A percentile compares a stretch with the other conserved stretches of the same genome.
Conservation (phyloP, 2,797 vertebrate species). For the Coreius guichenoti region DNA sequence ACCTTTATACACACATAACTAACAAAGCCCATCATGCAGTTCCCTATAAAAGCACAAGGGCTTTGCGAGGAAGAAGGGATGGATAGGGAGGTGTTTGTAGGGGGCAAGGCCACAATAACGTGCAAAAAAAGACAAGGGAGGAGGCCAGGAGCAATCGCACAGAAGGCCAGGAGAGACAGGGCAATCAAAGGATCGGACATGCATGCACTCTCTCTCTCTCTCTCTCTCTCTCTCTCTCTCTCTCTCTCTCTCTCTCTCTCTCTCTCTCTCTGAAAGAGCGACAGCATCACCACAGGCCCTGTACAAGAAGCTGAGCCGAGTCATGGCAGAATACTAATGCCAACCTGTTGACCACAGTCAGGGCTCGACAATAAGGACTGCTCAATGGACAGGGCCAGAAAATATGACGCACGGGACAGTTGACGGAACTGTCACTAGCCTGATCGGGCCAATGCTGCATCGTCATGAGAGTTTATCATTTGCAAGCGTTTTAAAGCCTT, state of each 20-base stretch:
- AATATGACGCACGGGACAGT: background rate
- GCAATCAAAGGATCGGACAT: conserved; percentile 39
- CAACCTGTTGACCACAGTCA: conserved; percentile 1
- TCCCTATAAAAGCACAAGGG: conserved; percentile 45
- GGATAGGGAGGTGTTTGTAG: conserved; percentile 5
- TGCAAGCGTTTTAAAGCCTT: too few relatives aligned
- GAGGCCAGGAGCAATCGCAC: conserved; percentile 34
- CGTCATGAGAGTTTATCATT: too few relatives aligned
- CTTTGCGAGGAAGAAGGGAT: conserved; percentile 3
- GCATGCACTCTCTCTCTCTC: conserved; percentile 16
- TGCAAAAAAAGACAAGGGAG: conserved; percentile 20
- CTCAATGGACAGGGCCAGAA: background rate
- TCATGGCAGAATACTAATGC: conserved; percentile 53
- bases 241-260: conserved; percentile 27
- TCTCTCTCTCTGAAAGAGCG: conserved; percentile 30
- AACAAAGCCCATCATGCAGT: conserved; percentile 48
- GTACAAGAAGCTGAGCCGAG: conserved; percentile 28
- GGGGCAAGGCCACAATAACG: conserved; percentile 31
- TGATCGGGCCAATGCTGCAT: too few relatives aligned
- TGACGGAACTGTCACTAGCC: too few relatives aligned
- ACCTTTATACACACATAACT: conserved; percentile 49
- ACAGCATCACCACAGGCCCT: conserved; percentile 47
- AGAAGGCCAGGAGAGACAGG: conserved; percentile 30
- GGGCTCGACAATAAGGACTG: background rate
- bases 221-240: conserved; percentile 26